Evolutionary conservation across 2,113 vertebrate species (phyloP).

Genomic region (Tragelaphus imberbis): DNA sequence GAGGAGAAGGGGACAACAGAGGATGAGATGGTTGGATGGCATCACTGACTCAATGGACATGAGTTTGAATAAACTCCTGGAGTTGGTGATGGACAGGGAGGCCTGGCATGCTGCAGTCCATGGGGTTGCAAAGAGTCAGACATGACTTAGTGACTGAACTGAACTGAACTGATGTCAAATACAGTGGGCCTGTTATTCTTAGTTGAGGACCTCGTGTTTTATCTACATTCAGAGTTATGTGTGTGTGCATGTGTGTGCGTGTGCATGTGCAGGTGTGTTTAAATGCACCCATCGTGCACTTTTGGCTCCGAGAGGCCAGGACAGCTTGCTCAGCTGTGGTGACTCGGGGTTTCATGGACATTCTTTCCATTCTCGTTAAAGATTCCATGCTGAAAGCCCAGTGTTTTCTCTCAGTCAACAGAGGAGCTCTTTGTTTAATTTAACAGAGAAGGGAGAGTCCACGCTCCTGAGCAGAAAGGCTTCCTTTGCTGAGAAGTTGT

Average conservation of each 20-base stretch:
- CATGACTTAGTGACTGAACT: not conserved
- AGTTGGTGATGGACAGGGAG: not conserved
- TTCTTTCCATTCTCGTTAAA: not conserved
- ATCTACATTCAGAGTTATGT: not conserved
- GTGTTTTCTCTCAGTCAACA: not conserved
- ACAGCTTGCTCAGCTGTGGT: not conserved
- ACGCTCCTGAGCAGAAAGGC: not conserved
- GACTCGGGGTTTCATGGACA: not conserved
- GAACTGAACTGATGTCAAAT: not conserved
- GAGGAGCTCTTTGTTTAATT: constrained; percentile 48
- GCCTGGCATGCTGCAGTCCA: not conserved
- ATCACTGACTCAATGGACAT: not conserved
- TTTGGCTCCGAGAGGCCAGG: not conserved
- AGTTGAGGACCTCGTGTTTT: not conserved
- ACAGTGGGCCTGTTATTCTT: not conserved
- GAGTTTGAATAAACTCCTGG: not conserved
- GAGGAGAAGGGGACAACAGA: not conserved
- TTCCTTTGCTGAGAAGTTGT: not conserved
- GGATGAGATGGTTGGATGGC: not conserved
- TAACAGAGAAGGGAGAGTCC: not conserved
- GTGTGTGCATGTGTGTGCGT: not conserved
- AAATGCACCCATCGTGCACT: not conserved
- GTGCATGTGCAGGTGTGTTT: not conserved
- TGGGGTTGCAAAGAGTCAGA: not conserved
- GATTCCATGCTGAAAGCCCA: not conserved